Evolutionary conservation across 2,113 vertebrate species (phyloP).

Genomic region (Psophia crepitans): DNA sequence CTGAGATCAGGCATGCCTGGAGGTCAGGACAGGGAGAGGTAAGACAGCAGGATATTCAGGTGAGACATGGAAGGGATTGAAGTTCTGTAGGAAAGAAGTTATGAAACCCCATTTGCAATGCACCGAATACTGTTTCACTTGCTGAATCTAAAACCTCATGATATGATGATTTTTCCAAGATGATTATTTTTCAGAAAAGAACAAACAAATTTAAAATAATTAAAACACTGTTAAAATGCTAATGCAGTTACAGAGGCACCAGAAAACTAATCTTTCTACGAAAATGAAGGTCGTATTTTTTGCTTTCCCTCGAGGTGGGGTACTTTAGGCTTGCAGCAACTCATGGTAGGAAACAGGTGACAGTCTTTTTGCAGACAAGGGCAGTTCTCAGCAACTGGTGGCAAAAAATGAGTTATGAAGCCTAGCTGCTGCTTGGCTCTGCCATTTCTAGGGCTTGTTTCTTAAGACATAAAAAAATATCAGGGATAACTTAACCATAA

Average conservation of each 20-base stretch:
- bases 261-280: not conserved
- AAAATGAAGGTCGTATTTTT: not conserved
- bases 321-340: not conserved
- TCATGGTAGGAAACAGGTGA: not conserved
- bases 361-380: not conserved
- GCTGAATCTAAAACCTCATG: not conserved
- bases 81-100: not conserved
- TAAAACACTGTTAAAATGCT: not conserved
- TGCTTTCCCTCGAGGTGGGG: not conserved
- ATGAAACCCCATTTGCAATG: not conserved
- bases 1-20: not conserved
- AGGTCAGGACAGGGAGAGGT: not conserved
- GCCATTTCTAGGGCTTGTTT: not conserved
- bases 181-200: not conserved
- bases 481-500: not conserved
- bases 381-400: not conserved
- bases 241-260: not conserved
- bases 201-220: not conserved
- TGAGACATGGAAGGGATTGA: not conserved
- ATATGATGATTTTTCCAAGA: not conserved
- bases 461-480: not conserved
- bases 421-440: not conserved
- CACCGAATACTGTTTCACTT: not conserved
- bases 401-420: not conserved
- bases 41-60: not conserved